Evolutionary conservation across 2,888 invertebrate species (phyloP).

Genomic region (Blastobasis adustella): DNA sequence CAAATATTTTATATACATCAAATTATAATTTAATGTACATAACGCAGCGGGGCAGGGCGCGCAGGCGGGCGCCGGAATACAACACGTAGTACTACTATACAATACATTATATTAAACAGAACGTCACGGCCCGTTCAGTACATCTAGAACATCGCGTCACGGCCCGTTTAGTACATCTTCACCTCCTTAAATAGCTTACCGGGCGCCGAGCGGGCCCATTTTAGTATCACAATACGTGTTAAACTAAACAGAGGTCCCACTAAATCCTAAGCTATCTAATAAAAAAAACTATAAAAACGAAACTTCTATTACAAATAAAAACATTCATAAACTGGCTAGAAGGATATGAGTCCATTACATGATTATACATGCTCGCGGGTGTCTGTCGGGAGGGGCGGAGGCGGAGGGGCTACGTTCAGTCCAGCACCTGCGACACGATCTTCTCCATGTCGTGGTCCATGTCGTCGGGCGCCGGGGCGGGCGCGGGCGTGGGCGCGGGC

Average conservation of each 20-base stretch:
- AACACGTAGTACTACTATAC: slow-evolving; percentile 4
- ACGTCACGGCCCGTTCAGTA: slow-evolving; percentile 16
- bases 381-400: slow-evolving; percentile 20
- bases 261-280: slow-evolving; percentile 44
- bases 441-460: slow-evolving; percentile 86
- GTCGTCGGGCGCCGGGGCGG: slow-evolving; percentile 60
- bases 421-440: slow-evolving; percentile 79
- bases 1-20: slow-evolving; percentile 55
- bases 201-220: slow-evolving; percentile 55
- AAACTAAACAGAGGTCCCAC: slow-evolving; percentile 59
- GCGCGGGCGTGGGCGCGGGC: slow-evolving; percentile 14
- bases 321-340: slow-evolving; percentile 26
- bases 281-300: slow-evolving; percentile 53
- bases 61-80: neutral
- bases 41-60: neutral
- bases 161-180: slow-evolving; percentile 18
- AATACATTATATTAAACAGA: slow-evolving; percentile 1
- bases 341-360: slow-evolving; percentile 10
- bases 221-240: slow-evolving; percentile 67
- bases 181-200: slow-evolving; percentile 50
- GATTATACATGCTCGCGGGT: slow-evolving; percentile 3
- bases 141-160: slow-evolving; percentile 18
- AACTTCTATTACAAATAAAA: slow-evolving; percentile 42
- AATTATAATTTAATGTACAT: slow-evolving; percentile 64
- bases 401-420: slow-evolving; percentile 25